Base-by-base conservation (phyloP, 2,888 invertebrate genomes). In the Synanthedon formicaeformis region DNA sequence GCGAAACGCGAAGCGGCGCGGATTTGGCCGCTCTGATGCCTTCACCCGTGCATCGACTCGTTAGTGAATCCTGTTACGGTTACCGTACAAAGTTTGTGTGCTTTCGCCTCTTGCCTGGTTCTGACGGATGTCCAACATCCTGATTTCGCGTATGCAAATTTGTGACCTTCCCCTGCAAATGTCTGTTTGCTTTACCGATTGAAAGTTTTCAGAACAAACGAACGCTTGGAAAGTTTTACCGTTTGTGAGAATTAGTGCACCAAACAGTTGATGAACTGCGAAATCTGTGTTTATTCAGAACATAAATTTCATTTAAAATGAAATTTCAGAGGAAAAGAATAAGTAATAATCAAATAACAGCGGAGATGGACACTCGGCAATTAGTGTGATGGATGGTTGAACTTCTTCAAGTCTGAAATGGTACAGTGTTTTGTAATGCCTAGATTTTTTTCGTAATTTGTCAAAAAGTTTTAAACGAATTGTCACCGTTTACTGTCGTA, bases 61-160 rank as follows among this genome's bases (percentile, higher is more conserved):
- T 82, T 82, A 84, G 81, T 66, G 73, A 82, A 82, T 81, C 74
- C 69, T 68, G 79, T 82, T 82, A 83, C 65, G 63, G 67, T 71
- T 67, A 64, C 64, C 72, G 72, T 69, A 67, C 78, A 78, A 81
- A 82, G 74, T 79, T 79, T 78, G 75, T 79, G 73, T 78, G 73
- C 70, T 68, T 60, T 66, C 67, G 67, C 67, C 50, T 18, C 50
- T 50, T 45, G 45, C 45, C 45, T 45, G 6, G n/a, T n/a, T 12
- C 73, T 78, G 75, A 75, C 75, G 72, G 69, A 74, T 71, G 71
- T 67, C 71, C 69, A 70, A 74, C 68, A 67, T 71, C 67, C 70
- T 70, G 68, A 71, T 71, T 73, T 68, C 66, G 61, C 58, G 60
- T 61, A 58, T 59, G 60, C 61, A 63, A 64, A 65, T 65, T 61